Evolutionary conservation across 2,113 vertebrate species (phyloP), one percentile per base, ranked within the genome.

Genomic region (Gobiocypris rarus): DNA sequence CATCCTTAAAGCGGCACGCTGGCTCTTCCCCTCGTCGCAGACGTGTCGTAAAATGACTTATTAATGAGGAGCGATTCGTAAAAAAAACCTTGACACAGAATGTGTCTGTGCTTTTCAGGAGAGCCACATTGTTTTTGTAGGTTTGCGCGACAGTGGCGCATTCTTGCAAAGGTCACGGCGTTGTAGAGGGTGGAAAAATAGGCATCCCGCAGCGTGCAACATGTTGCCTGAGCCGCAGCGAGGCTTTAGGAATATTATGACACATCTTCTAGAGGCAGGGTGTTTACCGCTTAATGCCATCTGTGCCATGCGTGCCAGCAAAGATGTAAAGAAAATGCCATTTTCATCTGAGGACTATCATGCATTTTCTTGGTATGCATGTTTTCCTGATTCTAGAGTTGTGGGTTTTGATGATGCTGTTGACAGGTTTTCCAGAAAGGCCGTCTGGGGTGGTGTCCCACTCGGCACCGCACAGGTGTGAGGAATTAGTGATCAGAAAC

Each of bases 381-480:
- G 17, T 19, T 22, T 41, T 69, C 31, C 0, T 11, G 65, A 69
- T 22, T 69, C 19, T 1, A 22, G 65, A 34, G 19, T 38, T 22
- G 65, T 5, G 63, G 63, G 63, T 9, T 67, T 67, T 28, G 63
- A 15, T 67, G 61, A 63, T 45, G 9, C 58, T 71, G 19, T 82
- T 88, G 86, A 88, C 88, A 89, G 85, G 86, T 84, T 85, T 70
- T 70, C 83, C 45, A 81, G 86, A 86, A 79, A 88, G 48, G 70
- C n/a, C 19, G 43, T 78, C 67, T 43, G n/a, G 26, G 17, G 41
- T 80, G 19, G 31, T 24, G 26, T 22, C 10, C 41, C 54, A 8
- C 83, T 43, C 81, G 56, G 83, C 45, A 19, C 76, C 88, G 65
- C 41, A 11, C 91, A 90, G 90, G 90, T 92, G 90, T 89, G 87